phyloP scores from a whole-genome alignment of 2,797 vertebrate genomes.

The Acestrorhynchus altus region DNA sequence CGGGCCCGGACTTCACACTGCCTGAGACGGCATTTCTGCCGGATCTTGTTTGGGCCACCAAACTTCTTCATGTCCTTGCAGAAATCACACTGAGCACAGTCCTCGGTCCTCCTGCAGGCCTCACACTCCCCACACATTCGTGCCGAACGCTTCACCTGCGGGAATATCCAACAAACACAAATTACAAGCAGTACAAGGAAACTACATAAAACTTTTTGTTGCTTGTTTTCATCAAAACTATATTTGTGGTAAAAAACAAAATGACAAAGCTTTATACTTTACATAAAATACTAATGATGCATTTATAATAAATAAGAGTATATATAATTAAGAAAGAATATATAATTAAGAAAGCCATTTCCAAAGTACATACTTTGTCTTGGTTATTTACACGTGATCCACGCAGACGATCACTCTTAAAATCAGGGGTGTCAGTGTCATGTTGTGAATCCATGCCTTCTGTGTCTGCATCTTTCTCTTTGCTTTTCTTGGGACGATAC shows the following conservation, averaged over 20 bases:
- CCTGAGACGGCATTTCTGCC: conserved; percentile 90
- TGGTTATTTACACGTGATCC: conserved; percentile 68
- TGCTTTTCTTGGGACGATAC: conserved; percentile 84
- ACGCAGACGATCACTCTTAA: conserved; percentile 69
- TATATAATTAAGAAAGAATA: too few relatives aligned
- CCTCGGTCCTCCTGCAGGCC: conserved; percentile 88
- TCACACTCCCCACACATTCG: conserved; percentile 94
- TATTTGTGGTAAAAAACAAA: too few relatives aligned
- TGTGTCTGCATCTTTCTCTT: conserved; percentile 74
- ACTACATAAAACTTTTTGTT: too few relatives aligned
- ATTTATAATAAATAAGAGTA: too few relatives aligned
- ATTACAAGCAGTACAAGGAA: too few relatives aligned
- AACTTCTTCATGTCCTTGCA: conserved; percentile 98
- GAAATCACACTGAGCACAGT: conserved; percentile 92
- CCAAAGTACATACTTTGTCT: not conserved
- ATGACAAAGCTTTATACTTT: too few relatives aligned
- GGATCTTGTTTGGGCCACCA: conserved; percentile 92
- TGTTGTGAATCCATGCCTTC: conserved; percentile 66
- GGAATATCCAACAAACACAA: not conserved
- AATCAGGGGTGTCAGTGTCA: conserved; percentile 61
- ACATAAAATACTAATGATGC: too few relatives aligned
- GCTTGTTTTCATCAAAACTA: too few relatives aligned
- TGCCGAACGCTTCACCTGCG: conserved; percentile 88
- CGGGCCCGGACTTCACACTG: conserved; percentile 93
- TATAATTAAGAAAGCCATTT: too few relatives aligned